A percentile compares a stretch with the other conserved stretches of the same genome.
Conservation (phyloP, 2,888 invertebrate genomes). For the Heliconius erato region DNA sequence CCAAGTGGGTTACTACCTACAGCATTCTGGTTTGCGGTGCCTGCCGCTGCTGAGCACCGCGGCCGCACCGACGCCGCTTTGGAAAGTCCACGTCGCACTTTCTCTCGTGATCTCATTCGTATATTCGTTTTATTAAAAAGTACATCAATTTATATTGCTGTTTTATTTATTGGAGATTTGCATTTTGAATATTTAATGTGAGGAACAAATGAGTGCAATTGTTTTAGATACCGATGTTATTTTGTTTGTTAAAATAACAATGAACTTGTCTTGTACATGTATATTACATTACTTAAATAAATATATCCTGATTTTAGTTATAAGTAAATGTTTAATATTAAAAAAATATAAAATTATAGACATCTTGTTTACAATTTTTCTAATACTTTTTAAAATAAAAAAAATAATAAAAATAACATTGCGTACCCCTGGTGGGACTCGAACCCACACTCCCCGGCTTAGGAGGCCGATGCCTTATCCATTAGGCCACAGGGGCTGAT, state of each 20-base stretch:
- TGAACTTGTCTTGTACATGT: too few relatives aligned
- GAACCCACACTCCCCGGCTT: constrained; percentile 92
- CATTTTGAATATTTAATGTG: background rate
- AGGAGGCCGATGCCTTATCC: constrained; percentile 92
- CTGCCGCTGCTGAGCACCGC: constrained; percentile 69
- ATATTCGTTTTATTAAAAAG: constrained; percentile 49
- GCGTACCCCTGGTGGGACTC: constrained; percentile 90
- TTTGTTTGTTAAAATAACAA: background rate
- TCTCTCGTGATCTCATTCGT: constrained; percentile 58
- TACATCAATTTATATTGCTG: background rate
- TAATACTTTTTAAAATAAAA: constrained; percentile 6
- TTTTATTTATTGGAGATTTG: constrained; percentile 18
- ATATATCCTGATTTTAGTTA: too few relatives aligned
- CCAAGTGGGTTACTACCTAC: constrained; percentile 86
- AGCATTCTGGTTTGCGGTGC: constrained; percentile 81
- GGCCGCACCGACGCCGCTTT: constrained; percentile 47
- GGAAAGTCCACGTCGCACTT: constrained; percentile 57
- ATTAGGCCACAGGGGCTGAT: constrained; percentile 90
- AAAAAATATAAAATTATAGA: too few relatives aligned
- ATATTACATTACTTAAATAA: too few relatives aligned
- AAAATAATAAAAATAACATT: background rate
- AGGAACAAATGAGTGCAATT: background rate
- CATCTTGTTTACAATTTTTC: background rate
- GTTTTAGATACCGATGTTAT: background rate
- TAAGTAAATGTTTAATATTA: too few relatives aligned